These are phyloP conservation scores for Theristus sp. DNA, from an alignment of 2,888 invertebrate genomes.

Conservation along the genomic window DNA sequence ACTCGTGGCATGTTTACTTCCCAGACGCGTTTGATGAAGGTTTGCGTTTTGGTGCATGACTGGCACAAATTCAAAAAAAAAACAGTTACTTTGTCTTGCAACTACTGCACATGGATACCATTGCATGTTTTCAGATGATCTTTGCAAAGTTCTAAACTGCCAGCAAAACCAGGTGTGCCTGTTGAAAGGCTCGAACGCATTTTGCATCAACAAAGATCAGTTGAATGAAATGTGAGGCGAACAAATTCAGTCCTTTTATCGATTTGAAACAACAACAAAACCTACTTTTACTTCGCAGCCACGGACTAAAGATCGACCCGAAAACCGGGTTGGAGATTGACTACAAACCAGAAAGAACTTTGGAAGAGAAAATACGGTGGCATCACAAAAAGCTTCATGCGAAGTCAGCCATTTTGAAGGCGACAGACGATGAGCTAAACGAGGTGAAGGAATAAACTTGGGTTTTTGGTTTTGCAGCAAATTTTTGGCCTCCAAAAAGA, in stretches of 20 bases:
- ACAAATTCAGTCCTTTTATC: neutral
- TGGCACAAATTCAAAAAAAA: neutral
- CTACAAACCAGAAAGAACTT: neutral
- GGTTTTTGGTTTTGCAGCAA: too few species aligned
- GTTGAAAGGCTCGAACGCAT: constrained; percentile 10
- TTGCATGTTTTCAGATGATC: constrained; percentile 8
- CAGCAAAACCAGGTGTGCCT: constrained; percentile 12
- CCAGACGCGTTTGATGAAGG: neutral
- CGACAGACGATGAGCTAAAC: neutral
- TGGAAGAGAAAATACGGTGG: neutral
- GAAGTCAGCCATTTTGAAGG: neutral
- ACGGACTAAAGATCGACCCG: neutral
- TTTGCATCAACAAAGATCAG: constrained; percentile 11
- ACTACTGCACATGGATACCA: too few species aligned
- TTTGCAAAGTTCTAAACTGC: constrained; percentile 11
- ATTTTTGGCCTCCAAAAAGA: too few species aligned
- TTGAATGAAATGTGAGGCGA: constrained; percentile 3
- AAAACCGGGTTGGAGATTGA: neutral
- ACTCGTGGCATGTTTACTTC: neutral
- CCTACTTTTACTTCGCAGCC: neutral
- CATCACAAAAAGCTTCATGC: neutral
- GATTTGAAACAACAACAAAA: neutral
- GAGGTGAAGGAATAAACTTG: neutral
- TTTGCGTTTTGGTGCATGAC: neutral
- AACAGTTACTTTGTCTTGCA: neutral